Evolutionary conservation across 2,888 invertebrate genomes (phyloP).

Genomic region (Choreutis nemorana): DNA sequence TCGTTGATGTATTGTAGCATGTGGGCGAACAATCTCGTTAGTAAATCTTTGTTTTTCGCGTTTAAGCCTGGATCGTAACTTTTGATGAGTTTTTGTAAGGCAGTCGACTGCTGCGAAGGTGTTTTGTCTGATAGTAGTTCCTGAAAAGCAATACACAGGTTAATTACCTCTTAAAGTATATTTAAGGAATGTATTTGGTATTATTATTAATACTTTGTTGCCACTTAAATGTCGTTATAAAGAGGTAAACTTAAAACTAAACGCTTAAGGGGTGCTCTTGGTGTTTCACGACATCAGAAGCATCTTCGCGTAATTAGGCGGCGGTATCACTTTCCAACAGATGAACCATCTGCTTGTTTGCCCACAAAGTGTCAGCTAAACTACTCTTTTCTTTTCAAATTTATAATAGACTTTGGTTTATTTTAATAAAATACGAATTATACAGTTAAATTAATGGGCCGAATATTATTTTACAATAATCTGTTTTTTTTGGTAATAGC

Average conservation of each 20-base stretch:
- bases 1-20: constrained; percentile 82
- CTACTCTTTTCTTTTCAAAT: too few relatives aligned
- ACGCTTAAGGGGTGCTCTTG: too few relatives aligned
- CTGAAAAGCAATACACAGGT: constrained; percentile 26
- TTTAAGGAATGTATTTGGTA: neutral
- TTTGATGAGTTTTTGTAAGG: constrained; percentile 85
- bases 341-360: too few relatives aligned
- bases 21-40: constrained; percentile 77
- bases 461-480: neutral
- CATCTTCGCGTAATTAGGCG: too few relatives aligned
- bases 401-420: too few relatives aligned
- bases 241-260: too few relatives aligned
- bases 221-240: too few relatives aligned
- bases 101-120: constrained; percentile 71
- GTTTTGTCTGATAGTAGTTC: constrained; percentile 68
- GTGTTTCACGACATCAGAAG: too few relatives aligned
- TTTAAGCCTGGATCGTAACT: constrained; percentile 85
- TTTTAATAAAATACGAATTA: neutral
- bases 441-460: neutral
- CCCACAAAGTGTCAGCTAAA: too few relatives aligned
- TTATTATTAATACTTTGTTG: neutral
- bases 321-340: too few relatives aligned
- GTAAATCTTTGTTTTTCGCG: constrained; percentile 78
- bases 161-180: neutral
- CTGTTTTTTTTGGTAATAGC: neutral